Conservation (phyloP, 2,113 vertebrate species). For the Melanerpes formicivorus region DNA sequence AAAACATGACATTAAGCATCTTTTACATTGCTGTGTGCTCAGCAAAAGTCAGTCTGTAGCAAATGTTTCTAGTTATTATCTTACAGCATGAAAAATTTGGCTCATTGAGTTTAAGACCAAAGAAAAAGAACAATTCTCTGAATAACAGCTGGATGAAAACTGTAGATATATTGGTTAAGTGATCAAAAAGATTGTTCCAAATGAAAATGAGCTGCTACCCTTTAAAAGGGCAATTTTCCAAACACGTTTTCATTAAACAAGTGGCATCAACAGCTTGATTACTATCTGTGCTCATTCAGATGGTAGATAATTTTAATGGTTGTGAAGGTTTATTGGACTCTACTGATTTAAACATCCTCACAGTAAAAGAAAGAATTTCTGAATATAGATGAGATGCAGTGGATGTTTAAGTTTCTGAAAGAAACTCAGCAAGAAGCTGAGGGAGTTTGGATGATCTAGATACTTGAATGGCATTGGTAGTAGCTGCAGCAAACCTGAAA, state of each 20-base stretch:
- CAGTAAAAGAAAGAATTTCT: background rate
- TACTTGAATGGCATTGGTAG: background rate
- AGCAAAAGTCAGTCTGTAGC: background rate
- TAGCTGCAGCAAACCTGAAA: constrained; percentile 4
- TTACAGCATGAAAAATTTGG: background rate
- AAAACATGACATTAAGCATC: constrained; percentile 58
- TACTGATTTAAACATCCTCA: constrained; percentile 24
- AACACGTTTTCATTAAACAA: background rate
- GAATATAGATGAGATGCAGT: background rate
- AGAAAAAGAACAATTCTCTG: background rate
- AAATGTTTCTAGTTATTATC: constrained; percentile 9
- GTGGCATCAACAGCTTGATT: background rate
- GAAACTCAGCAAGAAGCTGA: constrained; percentile 26
- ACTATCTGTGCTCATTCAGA: background rate
- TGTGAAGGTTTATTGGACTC: background rate
- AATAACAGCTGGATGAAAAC: background rate
- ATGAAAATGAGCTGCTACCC: background rate
- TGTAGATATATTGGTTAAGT: background rate
- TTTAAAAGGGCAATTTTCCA: background rate
- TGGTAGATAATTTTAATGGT: constrained; percentile 23
- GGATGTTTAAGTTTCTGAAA: background rate
- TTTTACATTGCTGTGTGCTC: background rate
- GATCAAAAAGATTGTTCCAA: background rate
- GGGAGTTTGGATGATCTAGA: background rate
- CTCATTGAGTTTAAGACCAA: constrained; percentile 22